Percentiles rank a stretch among this genome's conserved stretches.
Evolutionary conservation across 2,113 vertebrate species (phyloP).

Genomic region (Promerops cafer): DNA sequence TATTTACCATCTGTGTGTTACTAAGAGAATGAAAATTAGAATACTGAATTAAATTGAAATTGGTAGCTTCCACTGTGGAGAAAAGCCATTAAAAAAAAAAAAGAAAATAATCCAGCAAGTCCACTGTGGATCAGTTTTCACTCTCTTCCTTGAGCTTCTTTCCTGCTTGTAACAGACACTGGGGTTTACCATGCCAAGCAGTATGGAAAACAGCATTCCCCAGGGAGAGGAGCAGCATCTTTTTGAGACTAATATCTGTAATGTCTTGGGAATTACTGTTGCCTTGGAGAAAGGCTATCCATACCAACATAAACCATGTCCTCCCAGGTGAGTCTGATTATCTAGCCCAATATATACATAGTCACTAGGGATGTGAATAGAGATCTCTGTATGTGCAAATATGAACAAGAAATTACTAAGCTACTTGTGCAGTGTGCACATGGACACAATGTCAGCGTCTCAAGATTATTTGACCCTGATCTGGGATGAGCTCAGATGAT

Average conservation of each 20-base stretch:
- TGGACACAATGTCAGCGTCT: background rate
- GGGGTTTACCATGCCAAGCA: background rate
- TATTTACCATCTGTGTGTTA: background rate
- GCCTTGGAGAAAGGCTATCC: background rate
- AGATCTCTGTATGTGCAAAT: background rate
- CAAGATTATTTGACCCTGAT: background rate
- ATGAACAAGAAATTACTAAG: background rate
- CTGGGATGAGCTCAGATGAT: background rate
- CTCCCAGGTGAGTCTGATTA: background rate
- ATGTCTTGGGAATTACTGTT: background rate
- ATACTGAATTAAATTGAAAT: background rate
- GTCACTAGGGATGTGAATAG: background rate
- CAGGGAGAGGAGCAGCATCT: background rate
- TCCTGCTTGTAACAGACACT: background rate
- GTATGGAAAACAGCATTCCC: background rate
- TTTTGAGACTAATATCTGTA: background rate
- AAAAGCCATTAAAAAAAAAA: background rate
- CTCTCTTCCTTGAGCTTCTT: background rate
- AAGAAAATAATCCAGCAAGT: background rate
- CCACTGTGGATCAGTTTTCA: background rate
- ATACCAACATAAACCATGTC: background rate
- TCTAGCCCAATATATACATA: background rate
- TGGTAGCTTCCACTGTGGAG: background rate
- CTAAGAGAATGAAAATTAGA: background rate
- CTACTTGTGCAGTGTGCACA: background rate